Percentiles rank a stretch among this genome's conserved stretches.
phyloP scores from a whole-genome alignment of 2,888 invertebrate species.

The Dioctria linearis region DNA sequence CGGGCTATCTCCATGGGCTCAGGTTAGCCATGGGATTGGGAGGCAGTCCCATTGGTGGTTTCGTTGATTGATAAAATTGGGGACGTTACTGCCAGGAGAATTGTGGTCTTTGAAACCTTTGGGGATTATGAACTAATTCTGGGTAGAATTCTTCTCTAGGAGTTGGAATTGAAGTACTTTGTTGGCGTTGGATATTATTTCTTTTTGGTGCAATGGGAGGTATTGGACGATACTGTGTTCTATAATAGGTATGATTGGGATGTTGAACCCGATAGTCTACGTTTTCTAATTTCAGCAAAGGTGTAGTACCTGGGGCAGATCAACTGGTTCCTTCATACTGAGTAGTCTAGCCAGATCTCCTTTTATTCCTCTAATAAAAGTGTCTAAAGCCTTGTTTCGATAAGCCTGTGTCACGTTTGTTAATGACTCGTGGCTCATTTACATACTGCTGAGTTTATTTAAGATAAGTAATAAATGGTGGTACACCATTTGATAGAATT shows the following conservation, averaged over 20 bases:
- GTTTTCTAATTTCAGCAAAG: not conserved
- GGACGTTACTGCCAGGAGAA: no score
- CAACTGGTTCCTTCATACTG: constrained; percentile 1
- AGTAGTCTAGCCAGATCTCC: constrained; percentile 1
- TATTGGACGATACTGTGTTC: no score
- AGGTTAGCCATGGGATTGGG: no score
- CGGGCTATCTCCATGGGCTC: no score
- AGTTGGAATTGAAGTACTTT: no score
- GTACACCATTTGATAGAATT: constrained; percentile 11
- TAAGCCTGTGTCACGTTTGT: not conserved
- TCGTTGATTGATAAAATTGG: no score
- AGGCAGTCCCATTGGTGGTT: no score
- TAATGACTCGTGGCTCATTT: constrained; percentile 1
- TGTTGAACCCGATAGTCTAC: not conserved
- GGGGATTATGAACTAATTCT: no score
- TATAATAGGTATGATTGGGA: not conserved
- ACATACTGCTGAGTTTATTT: not conserved
- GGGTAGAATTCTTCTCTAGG: no score
- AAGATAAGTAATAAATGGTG: not conserved
- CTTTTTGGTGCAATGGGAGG: no score
- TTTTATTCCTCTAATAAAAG: constrained; percentile 3
- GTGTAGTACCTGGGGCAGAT: not conserved
- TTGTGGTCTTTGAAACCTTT: no score
- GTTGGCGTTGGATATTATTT: no score
- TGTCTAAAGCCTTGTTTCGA: constrained; percentile 6